Percentiles rank a stretch among this genome's conserved stretches.
phyloP scores from a whole-genome alignment of 2,888 invertebrate species.

The Xestia rhomboidea region DNA sequence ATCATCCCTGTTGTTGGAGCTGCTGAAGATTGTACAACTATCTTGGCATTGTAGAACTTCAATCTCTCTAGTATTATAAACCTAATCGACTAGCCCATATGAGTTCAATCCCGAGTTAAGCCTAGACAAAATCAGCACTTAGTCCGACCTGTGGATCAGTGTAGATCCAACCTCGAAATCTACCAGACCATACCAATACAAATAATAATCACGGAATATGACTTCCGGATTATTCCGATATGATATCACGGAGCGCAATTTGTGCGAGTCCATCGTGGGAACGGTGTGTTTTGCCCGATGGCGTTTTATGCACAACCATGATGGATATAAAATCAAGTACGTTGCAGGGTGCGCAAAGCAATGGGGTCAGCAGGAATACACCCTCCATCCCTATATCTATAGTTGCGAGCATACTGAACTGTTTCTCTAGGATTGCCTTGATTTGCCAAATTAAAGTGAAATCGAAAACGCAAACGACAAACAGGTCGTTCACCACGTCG shows the following conservation, averaged over 20 bases:
- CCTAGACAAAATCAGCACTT: neutral
- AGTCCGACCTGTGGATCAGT: neutral
- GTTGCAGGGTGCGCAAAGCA: neutral
- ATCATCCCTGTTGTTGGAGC: no score
- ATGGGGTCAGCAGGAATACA: no score
- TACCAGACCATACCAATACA: neutral
- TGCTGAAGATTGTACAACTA: no score
- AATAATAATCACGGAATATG: conserved; percentile 13
- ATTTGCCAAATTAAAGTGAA: neutral
- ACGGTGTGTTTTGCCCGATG: conserved; percentile 24
- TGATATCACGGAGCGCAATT: conserved; percentile 19
- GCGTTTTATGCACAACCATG: conserved; percentile 22
- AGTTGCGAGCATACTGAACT: neutral
- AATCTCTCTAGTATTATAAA: no score
- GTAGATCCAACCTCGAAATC: neutral
- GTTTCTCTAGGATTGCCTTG: neutral
- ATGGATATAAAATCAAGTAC: conserved; percentile 28
- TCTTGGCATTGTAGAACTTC: no score
- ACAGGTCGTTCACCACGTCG: neutral
- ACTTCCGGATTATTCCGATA: conserved; percentile 12
- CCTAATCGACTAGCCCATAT: no score
- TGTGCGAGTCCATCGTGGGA: conserved; percentile 28
- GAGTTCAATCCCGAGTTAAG: neutral
- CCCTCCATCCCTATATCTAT: neutral
- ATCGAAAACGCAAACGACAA: neutral